phyloP scores from a whole-genome alignment of 2,113 vertebrate species.

The human region DNA sequence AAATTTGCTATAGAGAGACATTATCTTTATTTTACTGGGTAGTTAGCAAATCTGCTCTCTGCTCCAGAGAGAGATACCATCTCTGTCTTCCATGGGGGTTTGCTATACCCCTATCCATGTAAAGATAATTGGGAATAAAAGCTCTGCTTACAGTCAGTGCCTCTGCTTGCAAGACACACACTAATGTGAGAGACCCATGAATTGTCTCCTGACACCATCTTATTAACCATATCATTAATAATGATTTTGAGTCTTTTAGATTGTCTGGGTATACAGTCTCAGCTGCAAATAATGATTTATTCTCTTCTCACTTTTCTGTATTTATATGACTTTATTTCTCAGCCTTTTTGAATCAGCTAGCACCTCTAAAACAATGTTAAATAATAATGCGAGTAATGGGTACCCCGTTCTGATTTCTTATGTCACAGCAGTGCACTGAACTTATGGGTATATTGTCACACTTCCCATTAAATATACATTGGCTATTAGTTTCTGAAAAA shows the following conservation, averaged over 20 bases:
- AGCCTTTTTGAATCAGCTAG: background rate
- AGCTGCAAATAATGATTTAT: background rate
- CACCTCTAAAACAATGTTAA: background rate
- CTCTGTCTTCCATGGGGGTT: background rate
- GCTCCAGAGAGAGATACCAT: background rate
- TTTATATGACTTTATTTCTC: background rate
- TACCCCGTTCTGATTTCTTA: background rate
- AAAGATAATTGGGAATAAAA: background rate
- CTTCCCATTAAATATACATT: background rate
- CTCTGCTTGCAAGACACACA: background rate
- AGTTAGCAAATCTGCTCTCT: background rate
- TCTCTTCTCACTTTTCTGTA: background rate
- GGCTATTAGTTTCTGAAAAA: background rate
- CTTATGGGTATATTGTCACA: too few species aligned
- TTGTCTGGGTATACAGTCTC: background rate
- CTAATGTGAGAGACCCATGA: background rate
- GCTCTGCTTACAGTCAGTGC: background rate
- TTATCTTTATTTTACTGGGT: background rate
- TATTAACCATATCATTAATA: background rate
- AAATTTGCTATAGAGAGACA: background rate
- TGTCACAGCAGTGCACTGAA: background rate
- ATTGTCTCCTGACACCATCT: background rate
- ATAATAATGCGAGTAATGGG: background rate
- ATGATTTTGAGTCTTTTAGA: background rate
- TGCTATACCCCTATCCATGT: background rate